These are phyloP conservation scores for Propithecus deckenii DNA, from an alignment of 2,797 vertebrate genomes.

Conservation along the genomic window DNA sequence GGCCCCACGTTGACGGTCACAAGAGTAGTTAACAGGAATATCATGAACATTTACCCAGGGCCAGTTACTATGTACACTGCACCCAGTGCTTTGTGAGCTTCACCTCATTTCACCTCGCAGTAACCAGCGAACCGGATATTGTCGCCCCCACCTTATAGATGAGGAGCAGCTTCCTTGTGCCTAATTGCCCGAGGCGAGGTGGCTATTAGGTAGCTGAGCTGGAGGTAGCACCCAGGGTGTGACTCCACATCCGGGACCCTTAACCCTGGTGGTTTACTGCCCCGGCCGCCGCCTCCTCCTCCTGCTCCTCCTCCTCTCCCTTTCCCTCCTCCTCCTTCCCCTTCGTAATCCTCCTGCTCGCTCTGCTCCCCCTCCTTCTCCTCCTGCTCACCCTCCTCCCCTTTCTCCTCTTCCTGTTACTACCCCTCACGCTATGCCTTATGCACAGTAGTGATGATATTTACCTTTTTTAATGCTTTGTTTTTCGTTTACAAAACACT, in stretches of 20 bases:
- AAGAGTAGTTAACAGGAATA: not conserved
- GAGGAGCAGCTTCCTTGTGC: not conserved
- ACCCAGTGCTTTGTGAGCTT: not conserved
- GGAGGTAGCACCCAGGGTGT: not conserved
- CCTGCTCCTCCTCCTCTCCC: too few relatives aligned
- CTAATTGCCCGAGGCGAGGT: not conserved
- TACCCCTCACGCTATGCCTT: not conserved
- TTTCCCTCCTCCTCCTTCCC: rapidly evolving
- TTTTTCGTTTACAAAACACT: not conserved
- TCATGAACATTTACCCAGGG: not conserved
- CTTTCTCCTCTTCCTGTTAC: not conserved
- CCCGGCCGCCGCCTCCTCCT: too few relatives aligned
- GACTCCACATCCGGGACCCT: not conserved
- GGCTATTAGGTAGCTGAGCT: not conserved
- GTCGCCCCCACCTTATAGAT: not conserved
- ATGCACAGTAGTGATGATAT: not conserved
- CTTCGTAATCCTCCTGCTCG: rapidly evolving
- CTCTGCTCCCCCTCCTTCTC: rapidly evolving
- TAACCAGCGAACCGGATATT: not conserved
- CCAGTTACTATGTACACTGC: not conserved
- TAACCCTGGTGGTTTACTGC: not conserved
- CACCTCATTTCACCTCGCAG: not conserved
- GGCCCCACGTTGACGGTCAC: not conserved
- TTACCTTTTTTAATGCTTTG: not conserved
- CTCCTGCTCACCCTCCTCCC: not conserved